Base-by-base conservation (phyloP, 2,113 vertebrate genomes). In the Dicerorhinus sumatrensis region DNA sequence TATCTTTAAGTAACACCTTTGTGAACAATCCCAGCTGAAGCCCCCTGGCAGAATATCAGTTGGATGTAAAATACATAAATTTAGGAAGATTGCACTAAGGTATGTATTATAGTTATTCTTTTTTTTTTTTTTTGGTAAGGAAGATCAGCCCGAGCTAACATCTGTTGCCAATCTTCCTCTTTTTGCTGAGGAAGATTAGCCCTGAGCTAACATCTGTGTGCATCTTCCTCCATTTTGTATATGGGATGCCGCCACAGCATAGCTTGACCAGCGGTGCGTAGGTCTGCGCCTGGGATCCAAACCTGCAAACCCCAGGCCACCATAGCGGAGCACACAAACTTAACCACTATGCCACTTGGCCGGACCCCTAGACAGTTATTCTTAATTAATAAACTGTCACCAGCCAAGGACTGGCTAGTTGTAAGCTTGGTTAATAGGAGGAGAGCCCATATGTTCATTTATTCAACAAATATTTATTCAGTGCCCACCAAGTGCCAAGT, bases 401-500 rank as follows among this genome's bases (percentile, higher is more conserved):
- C 33, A 92, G 79, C 33, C 69, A 82, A 73, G 1, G 46, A 80
- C 7, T 79, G 31, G 12, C 76, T 70, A 70, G 67, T 54, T 42
- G 17, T 87, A 89, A 94, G 33, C 42, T 25, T 63, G 20, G 29
- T n/a, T 77, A 91, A 84, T 23, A 94, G 25, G 27, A 93, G 14
- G 18, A 67, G 31, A 73, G 25, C 56, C 97, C 46, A 91, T 90
- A 84, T 88, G 88, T 79, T 96, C 63, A 86, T 72, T 92, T 36
- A 77, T 62, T 94, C 11, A 29, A 46, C 25, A 96, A 91, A 81
- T 83, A 95, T 85, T 89, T 90, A 87, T 94, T 91, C 70, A 58
- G 62, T 81, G 62, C 48, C 67, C 14, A 23, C 29, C 70, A 29
- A 56, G 23, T 89, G 36, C 8, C 51, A 81, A 58, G 39, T 60